phyloP scores from a whole-genome alignment of 1,140 invertebrate species.

The Zaprionus taronus region DNA sequence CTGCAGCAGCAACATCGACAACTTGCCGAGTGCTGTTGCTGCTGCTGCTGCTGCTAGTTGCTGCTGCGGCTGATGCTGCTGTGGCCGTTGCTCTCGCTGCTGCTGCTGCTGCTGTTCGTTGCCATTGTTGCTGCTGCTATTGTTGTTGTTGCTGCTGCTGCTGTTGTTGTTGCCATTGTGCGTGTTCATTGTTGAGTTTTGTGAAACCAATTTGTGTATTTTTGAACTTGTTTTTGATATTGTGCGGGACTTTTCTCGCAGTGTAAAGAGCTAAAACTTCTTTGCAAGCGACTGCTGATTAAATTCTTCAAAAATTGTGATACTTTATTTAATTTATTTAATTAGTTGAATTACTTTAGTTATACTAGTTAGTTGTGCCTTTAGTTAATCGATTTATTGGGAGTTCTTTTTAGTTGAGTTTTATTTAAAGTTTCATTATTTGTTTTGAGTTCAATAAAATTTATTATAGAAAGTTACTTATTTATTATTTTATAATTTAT shows the following conservation, averaged over 20 bases:
- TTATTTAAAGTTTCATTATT: background rate
- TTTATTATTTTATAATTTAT: background rate
- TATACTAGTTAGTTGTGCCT: background rate
- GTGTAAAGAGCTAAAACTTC: slow-evolving; percentile 11
- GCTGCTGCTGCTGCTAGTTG: slow-evolving; percentile 45
- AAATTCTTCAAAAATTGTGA: slow-evolving; percentile 1
- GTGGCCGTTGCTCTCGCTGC: slow-evolving; percentile 6
- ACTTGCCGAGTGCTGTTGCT: slow-evolving; percentile 45
- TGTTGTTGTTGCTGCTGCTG: slow-evolving; percentile 27
- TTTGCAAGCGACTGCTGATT: background rate
- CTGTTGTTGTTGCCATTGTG: slow-evolving; percentile 35
- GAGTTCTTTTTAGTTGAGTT: background rate
- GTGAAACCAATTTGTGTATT: slow-evolving; percentile 10
- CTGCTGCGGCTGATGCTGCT: slow-evolving; percentile 43
- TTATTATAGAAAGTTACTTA: background rate
- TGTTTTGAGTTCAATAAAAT: background rate
- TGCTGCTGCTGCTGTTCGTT: background rate
- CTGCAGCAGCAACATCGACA: slow-evolving; percentile 18
- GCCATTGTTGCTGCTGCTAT: slow-evolving; percentile 22
- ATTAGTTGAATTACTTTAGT: background rate
- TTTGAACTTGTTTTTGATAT: slow-evolving; percentile 23
- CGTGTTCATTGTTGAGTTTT: slow-evolving; percentile 53
- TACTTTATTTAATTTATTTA: background rate
- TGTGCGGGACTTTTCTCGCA: slow-evolving; percentile 16
- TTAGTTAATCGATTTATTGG: background rate